Evolutionary conservation across 92 coral and sea anemone species (phyloP).

Genomic region (Blastomussa wellsi): DNA sequence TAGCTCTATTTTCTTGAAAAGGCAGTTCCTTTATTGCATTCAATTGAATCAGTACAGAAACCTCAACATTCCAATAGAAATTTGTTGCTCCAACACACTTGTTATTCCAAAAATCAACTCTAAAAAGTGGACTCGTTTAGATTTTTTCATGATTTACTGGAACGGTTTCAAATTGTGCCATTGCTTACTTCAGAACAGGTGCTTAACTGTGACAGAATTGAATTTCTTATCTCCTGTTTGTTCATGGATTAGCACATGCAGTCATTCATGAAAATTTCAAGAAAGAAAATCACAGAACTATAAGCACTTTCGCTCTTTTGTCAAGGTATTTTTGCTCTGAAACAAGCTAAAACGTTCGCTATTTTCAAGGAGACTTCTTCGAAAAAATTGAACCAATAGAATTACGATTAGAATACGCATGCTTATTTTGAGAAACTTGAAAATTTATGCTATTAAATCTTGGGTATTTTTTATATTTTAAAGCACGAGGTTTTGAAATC

Average conservation of each 20-base stretch:
- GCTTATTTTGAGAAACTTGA: not conserved
- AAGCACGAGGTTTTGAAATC: not conserved
- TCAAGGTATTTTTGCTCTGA: not conserved
- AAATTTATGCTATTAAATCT: not conserved
- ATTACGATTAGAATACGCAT: not conserved
- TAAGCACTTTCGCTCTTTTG: not conserved
- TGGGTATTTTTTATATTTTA: not conserved
- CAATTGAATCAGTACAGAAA: not conserved
- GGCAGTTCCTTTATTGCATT: not conserved
- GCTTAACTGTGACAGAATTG: not conserved
- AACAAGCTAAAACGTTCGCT: not conserved
- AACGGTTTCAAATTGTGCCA: conserved; percentile 7
- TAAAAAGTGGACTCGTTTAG: not conserved
- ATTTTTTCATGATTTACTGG: conserved; percentile 33
- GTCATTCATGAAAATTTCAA: not conserved
- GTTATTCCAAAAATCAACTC: not conserved
- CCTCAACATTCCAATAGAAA: not conserved
- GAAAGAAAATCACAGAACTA: conserved; percentile 11
- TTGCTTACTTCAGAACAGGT: conserved; percentile 17
- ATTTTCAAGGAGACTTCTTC: not conserved
- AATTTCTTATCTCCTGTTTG: not conserved
- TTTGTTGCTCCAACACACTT: not conserved
- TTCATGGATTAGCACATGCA: conserved; percentile 6
- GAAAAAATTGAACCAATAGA: not conserved
- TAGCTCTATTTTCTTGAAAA: not conserved